A percentile compares a stretch with the other conserved stretches of the same genome.
phyloP scores from a whole-genome alignment of 2,113 vertebrate species.

The Pungitius pungitius region DNA sequence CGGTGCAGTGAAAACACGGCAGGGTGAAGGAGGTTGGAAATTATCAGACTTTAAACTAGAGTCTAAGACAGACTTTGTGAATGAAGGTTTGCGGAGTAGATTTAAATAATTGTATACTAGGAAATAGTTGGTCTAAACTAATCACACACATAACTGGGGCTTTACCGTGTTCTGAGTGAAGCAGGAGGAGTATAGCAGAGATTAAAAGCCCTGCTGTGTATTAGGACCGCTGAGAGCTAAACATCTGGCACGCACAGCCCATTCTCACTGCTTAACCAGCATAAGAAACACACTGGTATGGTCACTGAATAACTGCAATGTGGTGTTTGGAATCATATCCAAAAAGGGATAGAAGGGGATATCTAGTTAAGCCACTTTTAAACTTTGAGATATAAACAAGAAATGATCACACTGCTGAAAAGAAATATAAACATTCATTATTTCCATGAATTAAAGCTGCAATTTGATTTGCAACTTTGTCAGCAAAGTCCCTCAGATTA shows the following conservation, averaged over 20 bases:
- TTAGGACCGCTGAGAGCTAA: conserved; percentile 47
- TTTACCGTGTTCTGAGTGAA: conserved; percentile 33
- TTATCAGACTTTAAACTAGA: conserved; percentile 16
- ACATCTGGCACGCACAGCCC: conserved; percentile 65
- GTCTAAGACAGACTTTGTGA: background rate
- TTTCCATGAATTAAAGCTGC: background rate
- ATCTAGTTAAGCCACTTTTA: no score
- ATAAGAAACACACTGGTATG: conserved; percentile 13
- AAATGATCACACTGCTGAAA: background rate
- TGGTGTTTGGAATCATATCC: background rate
- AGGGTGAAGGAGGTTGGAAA: conserved; percentile 10
- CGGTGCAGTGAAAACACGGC: conserved; percentile 17
- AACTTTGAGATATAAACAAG: background rate
- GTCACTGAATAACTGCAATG: conserved; percentile 11
- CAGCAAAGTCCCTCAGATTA: background rate
- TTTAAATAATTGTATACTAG: conserved; percentile 28
- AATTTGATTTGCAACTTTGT: background rate
- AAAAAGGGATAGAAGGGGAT: no score
- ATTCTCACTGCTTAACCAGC: conserved; percentile 33
- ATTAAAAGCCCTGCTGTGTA: conserved; percentile 59
- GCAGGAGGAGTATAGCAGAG: conserved; percentile 34
- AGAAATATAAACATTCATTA: background rate
- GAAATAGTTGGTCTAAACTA: conserved; percentile 36
- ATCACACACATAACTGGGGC: conserved; percentile 9
- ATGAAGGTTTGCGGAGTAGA: conserved; percentile 10